Base-by-base conservation (phyloP, 1,140 invertebrate species). In the Drosophila hydei region DNA sequence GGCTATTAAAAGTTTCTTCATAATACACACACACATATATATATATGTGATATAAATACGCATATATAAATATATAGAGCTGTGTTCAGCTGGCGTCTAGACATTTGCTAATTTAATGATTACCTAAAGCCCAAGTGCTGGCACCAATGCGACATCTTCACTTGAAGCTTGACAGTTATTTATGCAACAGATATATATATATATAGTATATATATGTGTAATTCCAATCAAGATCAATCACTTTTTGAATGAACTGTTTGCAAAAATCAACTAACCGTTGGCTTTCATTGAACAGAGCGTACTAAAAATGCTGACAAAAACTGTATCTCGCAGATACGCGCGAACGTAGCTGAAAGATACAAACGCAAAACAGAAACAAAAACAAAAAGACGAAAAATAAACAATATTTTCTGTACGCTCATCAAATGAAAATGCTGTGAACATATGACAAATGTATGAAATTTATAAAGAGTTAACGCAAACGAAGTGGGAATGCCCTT, bases 41-140 rank as follows among this genome's bases (percentile, higher is more conserved):
- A 38, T 12, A 38, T n/a, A 48, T 14, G 38, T 16, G 38, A 12
- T 9, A 47, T 33, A 42, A 14, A 54, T 21, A 73, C n/a, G n/a
- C n/a, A n/a, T 47, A 60, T 16, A 33, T 6, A 30, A 2, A 40
- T 21, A 43, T 23, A 55, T 61, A 67, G 25, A 45, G 11, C 6
- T 8, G 3, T 40, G 36, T 8, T 19, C 36, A 64, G 36, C 9
- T 71, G 61, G 14, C 18, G 79, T 76, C 80, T 79, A 84, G 79
- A 80, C 67, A 45, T 36, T 45, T n/a, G 45, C 5, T 45, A 14
- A 55, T 60, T 64, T 42, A 38, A 33, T 23, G 50, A 42, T 62
- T 87, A 85, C 81, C 81, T 79, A 77, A 87, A 87, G 38, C 79
- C 85, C 54, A 85, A 84, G 55, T 79, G 27, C 38, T 85, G 81